A percentile compares a stretch with the other conserved stretches of the same genome.
Conservation (phyloP, 1,140 invertebrate genomes). For the Battus philenor region DNA sequence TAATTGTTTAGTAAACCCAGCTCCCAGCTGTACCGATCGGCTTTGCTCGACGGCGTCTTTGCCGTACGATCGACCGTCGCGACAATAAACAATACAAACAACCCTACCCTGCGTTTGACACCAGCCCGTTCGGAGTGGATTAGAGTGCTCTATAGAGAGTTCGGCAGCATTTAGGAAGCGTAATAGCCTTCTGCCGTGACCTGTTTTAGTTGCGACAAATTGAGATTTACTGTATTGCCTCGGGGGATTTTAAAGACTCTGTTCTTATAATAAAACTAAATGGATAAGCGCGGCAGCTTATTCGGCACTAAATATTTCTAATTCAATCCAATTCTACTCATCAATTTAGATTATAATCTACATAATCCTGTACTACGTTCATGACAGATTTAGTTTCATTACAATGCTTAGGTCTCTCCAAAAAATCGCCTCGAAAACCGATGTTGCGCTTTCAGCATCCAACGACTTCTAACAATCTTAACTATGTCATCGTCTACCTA, state of each 20-base stretch:
- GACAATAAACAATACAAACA: slow-evolving; percentile 76
- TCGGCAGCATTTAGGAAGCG: slow-evolving; percentile 71
- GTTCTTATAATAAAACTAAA: slow-evolving; percentile 68
- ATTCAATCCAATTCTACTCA: too few species aligned
- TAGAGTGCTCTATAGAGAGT: slow-evolving; percentile 69
- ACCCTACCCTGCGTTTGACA: slow-evolving; percentile 71
- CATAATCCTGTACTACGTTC: too few species aligned
- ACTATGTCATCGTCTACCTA: too few species aligned
- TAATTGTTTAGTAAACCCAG: neutral
- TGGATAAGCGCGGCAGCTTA: too few species aligned
- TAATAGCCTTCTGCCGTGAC: slow-evolving; percentile 72
- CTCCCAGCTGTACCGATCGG: neutral
- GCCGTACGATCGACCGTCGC: slow-evolving; percentile 52
- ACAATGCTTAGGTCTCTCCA: too few species aligned
- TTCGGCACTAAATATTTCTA: too few species aligned
- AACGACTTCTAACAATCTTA: too few species aligned
- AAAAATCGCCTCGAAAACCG: too few species aligned
- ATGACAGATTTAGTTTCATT: too few species aligned
- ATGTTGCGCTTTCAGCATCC: too few species aligned
- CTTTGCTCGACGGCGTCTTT: slow-evolving; percentile 41
- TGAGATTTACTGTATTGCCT: slow-evolving; percentile 71
- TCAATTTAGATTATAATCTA: too few species aligned
- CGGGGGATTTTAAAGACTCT: slow-evolving; percentile 52
- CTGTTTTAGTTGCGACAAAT: slow-evolving; percentile 75
- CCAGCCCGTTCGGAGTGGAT: slow-evolving; percentile 71